These are phyloP conservation scores for Campylorhamphus procurvoides DNA, from an alignment of 2,113 vertebrate genomes.

Conservation along the genomic window DNA sequence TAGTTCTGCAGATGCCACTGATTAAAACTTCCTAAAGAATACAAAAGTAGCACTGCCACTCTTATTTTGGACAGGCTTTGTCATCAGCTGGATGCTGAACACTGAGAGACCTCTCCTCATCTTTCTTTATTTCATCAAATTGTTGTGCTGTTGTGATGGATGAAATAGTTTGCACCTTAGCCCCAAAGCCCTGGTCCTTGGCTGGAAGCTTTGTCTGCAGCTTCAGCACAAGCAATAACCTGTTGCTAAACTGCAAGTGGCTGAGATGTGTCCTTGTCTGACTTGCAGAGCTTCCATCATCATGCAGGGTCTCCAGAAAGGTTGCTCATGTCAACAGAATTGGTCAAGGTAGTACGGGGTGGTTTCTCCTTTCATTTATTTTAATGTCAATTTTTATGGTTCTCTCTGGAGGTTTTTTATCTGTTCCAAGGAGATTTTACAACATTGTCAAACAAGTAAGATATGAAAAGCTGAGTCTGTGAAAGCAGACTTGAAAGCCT, in stretches of 20 bases:
- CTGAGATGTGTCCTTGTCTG: not conserved
- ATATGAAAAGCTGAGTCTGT: not conserved
- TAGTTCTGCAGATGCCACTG: not conserved
- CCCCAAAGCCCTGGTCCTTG: not conserved
- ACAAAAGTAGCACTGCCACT: not conserved
- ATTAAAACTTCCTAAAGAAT: not conserved
- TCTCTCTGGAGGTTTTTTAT: not conserved
- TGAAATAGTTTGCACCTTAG: slow-evolving; percentile 4
- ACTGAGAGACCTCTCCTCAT: not conserved
- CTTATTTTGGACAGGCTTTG: not conserved
- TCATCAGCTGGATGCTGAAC: not conserved
- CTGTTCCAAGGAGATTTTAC: not conserved
- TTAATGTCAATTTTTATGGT: not conserved
- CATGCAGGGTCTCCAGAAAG: not conserved
- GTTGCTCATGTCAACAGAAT: not conserved
- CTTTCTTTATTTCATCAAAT: not conserved
- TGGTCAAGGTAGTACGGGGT: not conserved
- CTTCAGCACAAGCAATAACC: not conserved
- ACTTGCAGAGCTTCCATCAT: not conserved
- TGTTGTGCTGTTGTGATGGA: not conserved
- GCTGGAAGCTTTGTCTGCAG: not conserved
- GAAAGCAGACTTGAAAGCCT: not conserved
- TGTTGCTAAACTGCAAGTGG: not conserved
- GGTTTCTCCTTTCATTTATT: not conserved
- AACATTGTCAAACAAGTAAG: not conserved